phyloP scores from a whole-genome alignment of 2,113 vertebrate genomes.

The Thunnus thynnus region DNA sequence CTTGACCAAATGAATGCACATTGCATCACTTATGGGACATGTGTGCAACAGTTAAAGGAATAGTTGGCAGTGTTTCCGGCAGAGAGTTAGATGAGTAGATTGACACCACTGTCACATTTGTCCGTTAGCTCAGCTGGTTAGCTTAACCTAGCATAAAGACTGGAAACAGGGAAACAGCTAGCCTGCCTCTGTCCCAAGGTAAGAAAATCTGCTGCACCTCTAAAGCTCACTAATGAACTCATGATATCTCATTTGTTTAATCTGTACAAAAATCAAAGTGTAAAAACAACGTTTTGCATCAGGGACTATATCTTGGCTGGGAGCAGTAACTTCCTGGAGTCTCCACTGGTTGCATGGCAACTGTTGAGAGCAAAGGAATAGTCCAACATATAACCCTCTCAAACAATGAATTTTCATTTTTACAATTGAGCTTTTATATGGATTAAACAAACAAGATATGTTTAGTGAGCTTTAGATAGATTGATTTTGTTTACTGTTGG shows the following conservation, averaged over 20 bases:
- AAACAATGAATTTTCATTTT: background rate
- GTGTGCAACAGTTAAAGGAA: constrained; percentile 15
- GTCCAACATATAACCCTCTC: background rate
- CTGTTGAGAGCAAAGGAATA: constrained; percentile 5
- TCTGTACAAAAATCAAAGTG: background rate
- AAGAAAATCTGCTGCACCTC: background rate
- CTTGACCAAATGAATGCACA: constrained; percentile 39
- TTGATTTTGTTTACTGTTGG: background rate
- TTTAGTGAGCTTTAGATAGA: background rate
- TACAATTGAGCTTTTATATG: background rate
- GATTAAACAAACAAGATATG: background rate
- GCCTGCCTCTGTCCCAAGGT: background rate
- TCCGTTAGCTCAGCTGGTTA: background rate
- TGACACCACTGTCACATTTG: background rate
- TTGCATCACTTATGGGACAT: background rate
- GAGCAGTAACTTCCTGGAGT: constrained; percentile 6
- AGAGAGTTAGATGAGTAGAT: constrained; percentile 27
- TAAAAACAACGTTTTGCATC: background rate
- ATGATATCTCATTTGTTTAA: background rate
- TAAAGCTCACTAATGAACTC: background rate
- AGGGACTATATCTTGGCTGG: background rate
- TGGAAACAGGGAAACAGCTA: background rate
- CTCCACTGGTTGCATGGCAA: constrained; percentile 39
- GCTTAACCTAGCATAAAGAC: constrained; percentile 13
- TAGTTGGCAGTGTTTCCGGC: background rate